A percentile compares a stretch with the other conserved stretches of the same genome.
Evolutionary conservation across 2,113 vertebrate species (phyloP).

Genomic region (Pseudopipra pipra): DNA sequence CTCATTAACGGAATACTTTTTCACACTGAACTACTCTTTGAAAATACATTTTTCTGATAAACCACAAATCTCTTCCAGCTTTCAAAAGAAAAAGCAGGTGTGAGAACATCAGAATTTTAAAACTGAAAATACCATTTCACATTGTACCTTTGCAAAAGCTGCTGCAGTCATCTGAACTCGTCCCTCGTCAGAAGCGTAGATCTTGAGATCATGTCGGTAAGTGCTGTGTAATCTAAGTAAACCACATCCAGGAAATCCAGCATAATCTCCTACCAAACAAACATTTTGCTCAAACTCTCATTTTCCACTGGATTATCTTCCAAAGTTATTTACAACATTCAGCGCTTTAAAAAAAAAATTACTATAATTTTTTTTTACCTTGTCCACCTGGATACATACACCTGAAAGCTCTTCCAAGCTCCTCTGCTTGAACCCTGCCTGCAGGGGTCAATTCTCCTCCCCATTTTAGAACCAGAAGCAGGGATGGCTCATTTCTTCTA

Average conservation of each 20-base stretch:
- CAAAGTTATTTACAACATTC: neutral
- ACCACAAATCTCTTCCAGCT: neutral
- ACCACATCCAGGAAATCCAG: slow-evolving; percentile 89
- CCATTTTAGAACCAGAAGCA: slow-evolving; percentile 89
- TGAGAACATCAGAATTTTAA: neutral
- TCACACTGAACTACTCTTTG: neutral
- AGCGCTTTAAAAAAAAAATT: neutral
- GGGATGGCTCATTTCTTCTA: slow-evolving; percentile 84
- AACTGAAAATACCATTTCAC: neutral
- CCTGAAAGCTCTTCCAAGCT: slow-evolving; percentile 88
- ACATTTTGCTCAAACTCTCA: slow-evolving; percentile 48
- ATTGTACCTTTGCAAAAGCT: slow-evolving; percentile 88
- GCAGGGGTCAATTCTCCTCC: slow-evolving; percentile 90
- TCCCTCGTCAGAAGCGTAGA: slow-evolving; percentile 90
- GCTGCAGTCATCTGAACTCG: slow-evolving; percentile 91
- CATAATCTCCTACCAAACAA: slow-evolving; percentile 85
- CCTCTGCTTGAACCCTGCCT: slow-evolving; percentile 89
- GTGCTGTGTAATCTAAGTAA: slow-evolving; percentile 88
- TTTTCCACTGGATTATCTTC: neutral
- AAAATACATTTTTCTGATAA: neutral
- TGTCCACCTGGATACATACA: slow-evolving; percentile 94
- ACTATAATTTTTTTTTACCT: slow-evolving; percentile 72
- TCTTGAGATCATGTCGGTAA: slow-evolving; percentile 90
- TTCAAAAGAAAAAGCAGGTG: neutral
- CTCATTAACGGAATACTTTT: neutral